Evolutionary conservation across 2,797 vertebrate genomes (phyloP).

Genomic region (Eupleurogrammus muticus): DNA sequence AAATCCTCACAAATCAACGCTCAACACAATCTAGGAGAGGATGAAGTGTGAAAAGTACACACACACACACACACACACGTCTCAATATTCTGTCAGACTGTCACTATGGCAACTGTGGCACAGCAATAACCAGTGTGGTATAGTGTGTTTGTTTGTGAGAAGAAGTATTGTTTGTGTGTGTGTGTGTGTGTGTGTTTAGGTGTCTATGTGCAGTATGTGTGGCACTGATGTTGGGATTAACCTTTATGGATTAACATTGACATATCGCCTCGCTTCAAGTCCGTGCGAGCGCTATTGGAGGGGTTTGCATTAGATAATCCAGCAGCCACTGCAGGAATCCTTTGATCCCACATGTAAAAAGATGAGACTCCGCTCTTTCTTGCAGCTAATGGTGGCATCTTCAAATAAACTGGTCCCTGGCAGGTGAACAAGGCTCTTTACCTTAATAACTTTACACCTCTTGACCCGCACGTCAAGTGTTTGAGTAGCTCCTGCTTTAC

Average conservation of each 20-base stretch:
- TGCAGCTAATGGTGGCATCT: slow-evolving; percentile 15
- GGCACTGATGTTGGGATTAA: slow-evolving; percentile 37
- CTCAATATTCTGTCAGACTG: slow-evolving; percentile 62
- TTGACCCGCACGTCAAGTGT: not conserved
- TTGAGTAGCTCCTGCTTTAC: not conserved
- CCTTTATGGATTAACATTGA: slow-evolving; percentile 14
- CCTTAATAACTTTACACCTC: not conserved
- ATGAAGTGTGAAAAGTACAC: slow-evolving; percentile 50
- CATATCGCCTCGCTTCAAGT: slow-evolving; percentile 22
- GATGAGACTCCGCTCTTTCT: slow-evolving; percentile 32
- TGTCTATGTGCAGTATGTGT: slow-evolving; percentile 17
- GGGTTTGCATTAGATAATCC: slow-evolving; percentile 32
- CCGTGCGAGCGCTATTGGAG: slow-evolving; percentile 22
- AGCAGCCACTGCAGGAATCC: slow-evolving; percentile 30
- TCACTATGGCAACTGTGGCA: slow-evolving; percentile 72
- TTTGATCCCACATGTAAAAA: slow-evolving; percentile 27
- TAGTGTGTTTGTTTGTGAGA: slow-evolving; percentile 45
- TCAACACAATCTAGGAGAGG: slow-evolving; percentile 36
- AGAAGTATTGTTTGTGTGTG: slow-evolving; percentile 18
- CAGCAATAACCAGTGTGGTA: slow-evolving; percentile 41
- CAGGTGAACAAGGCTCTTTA: not conserved
- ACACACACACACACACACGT: slow-evolving; percentile 24
- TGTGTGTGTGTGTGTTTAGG: slow-evolving; percentile 33
- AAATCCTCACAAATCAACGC: slow-evolving; percentile 67
- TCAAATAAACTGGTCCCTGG: not conserved